These are phyloP conservation scores for Drosophila paranaensis DNA, from an alignment of 2,888 invertebrate genomes.

Conservation along the genomic window DNA sequence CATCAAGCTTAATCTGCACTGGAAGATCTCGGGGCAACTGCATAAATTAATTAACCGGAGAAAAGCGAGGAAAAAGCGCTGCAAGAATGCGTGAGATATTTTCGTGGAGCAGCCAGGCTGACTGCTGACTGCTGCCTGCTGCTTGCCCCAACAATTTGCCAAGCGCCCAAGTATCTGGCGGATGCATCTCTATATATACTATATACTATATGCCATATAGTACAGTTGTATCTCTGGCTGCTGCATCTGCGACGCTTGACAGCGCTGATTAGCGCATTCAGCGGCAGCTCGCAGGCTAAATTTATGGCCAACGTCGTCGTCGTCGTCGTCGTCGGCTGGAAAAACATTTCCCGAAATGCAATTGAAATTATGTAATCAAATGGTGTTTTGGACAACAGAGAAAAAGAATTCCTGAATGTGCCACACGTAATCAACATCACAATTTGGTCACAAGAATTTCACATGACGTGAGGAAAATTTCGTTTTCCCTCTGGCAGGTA, in stretches of 20 bases:
- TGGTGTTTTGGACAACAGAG: slow-evolving; percentile 39
- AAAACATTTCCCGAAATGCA: slow-evolving; percentile 30
- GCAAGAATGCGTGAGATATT: slow-evolving; percentile 69
- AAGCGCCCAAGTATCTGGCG: slow-evolving; percentile 30
- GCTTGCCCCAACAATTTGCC: slow-evolving; percentile 55
- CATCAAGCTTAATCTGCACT: slow-evolving; percentile 68
- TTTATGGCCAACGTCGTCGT: slow-evolving; percentile 62
- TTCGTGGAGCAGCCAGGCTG: slow-evolving; percentile 34
- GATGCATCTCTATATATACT: slow-evolving; percentile 1
- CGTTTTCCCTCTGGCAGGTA: slow-evolving; percentile 51
- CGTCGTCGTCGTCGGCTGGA: slow-evolving; percentile 3
- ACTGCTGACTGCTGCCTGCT: slow-evolving; percentile 2
- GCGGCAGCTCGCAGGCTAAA: slow-evolving; percentile 34
- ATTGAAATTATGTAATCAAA: slow-evolving; percentile 70
- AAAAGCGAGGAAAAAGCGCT: slow-evolving; percentile 24
- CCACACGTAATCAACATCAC: slow-evolving; percentile 44
- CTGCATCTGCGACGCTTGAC: slow-evolving; percentile 47
- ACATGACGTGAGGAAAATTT: slow-evolving; percentile 66
- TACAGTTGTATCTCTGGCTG: slow-evolving; percentile 4
- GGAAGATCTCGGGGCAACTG: slow-evolving; percentile 67
- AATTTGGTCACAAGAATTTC: slow-evolving; percentile 37
- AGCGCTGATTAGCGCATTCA: slow-evolving; percentile 64
- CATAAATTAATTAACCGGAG: slow-evolving; percentile 72
- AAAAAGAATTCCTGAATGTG: slow-evolving; percentile 44
- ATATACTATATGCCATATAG: slow-evolving; percentile 3